Conservation (phyloP, 2,888 invertebrate species). For the Tipula helvola region DNA sequence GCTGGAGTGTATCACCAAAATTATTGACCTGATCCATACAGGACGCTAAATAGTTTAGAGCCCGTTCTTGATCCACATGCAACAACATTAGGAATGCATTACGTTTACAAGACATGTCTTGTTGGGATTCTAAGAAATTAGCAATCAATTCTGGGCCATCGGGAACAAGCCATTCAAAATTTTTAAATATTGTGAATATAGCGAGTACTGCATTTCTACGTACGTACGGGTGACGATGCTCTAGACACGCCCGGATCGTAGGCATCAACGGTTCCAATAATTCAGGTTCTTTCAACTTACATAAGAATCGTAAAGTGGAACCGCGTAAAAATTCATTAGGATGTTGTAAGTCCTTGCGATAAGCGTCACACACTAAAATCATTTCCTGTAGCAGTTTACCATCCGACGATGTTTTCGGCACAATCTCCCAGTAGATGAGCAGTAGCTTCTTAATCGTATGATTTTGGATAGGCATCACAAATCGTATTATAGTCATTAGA, state of each 20-base stretch:
- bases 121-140: conserved; percentile 87
- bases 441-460: conserved; percentile 94
- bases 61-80: conserved; percentile 92
- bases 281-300: conserved; percentile 97
- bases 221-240: conserved; percentile 97
- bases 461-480: conserved; percentile 83
- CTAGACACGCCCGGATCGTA: conserved; percentile 83
- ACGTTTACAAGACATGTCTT: conserved; percentile 97
- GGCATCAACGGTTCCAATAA: conserved; percentile 97
- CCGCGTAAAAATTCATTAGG: conserved; percentile 98
- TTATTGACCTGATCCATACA: conserved; percentile 88
- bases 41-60: conserved; percentile 81
- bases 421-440: conserved; percentile 98
- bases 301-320: conserved; percentile 89
- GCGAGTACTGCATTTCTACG: conserved; percentile 97
- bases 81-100: conserved; percentile 98
- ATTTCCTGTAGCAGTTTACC: conserved; percentile 94
- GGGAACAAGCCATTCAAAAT: conserved; percentile 96
- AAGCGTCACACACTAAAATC: conserved; percentile 99
- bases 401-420: conserved; percentile 90
- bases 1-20: conserved; percentile 93
- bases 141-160: conserved; percentile 97
- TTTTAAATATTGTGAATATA: conserved; percentile 96
- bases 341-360: conserved; percentile 97
- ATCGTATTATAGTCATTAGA: conserved; percentile 94